Evolutionary conservation across 1,140 invertebrate species (phyloP).

Genomic region (Bombus turneri): DNA sequence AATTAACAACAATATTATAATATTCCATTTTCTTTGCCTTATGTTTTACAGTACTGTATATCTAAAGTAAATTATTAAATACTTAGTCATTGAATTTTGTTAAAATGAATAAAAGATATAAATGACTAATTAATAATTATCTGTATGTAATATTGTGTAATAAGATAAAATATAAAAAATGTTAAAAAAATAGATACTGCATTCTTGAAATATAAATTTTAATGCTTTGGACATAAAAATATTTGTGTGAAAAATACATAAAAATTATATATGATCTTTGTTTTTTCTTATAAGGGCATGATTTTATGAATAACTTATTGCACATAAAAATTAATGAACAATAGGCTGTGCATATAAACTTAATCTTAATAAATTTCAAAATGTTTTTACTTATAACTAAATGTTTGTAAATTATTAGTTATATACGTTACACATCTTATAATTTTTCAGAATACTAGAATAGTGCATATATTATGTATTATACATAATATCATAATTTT

Average conservation of each 20-base stretch:
- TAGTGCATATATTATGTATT: constrained; percentile 41
- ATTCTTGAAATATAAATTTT: constrained; percentile 31
- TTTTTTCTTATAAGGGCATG: constrained; percentile 38
- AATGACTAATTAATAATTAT: constrained; percentile 11
- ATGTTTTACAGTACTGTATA: background rate
- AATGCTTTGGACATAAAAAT: constrained; percentile 53
- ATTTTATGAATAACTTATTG: constrained; percentile 67
- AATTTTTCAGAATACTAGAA: constrained; percentile 43
- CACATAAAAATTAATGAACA: constrained; percentile 68
- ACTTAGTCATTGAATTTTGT: constrained; percentile 17
- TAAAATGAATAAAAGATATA: constrained; percentile 22
- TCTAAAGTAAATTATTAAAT: constrained; percentile 38
- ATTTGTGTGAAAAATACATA: constrained; percentile 53
- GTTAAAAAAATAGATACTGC: constrained; percentile 2
- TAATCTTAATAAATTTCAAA: constrained; percentile 53
- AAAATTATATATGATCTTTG: constrained; percentile 49
- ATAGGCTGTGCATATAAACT: constrained; percentile 63
- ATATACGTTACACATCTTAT: constrained; percentile 50
- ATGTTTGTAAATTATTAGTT: constrained; percentile 39
- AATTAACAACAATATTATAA: background rate
- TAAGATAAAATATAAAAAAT: constrained; percentile 27
- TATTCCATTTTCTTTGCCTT: background rate
- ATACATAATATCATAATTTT: constrained; percentile 39
- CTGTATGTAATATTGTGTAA: constrained; percentile 3
- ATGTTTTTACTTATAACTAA: constrained; percentile 37